Conservation (phyloP, 2,797 vertebrate species). For the Hippoglossus hippoglossus region DNA sequence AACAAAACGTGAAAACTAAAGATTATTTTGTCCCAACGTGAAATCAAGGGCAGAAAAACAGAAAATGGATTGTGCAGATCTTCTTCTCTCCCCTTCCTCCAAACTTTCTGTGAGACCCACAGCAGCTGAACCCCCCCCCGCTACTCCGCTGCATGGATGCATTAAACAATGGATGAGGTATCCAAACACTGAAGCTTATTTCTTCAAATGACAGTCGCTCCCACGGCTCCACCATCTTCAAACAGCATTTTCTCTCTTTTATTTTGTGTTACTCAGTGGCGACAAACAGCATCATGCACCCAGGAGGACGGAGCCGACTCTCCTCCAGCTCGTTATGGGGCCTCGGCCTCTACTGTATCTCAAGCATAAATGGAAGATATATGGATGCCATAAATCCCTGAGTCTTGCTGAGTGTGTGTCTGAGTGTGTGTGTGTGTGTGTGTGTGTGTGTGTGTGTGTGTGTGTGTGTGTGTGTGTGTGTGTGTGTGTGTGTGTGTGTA, state of each 20-base stretch:
- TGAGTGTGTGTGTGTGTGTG: constrained; percentile 17
- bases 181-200: constrained; percentile 30
- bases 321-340: constrained; percentile 37
- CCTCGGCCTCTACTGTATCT: constrained; percentile 58
- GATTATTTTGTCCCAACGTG: too few relatives aligned
- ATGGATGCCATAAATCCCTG: constrained; percentile 71
- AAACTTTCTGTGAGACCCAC: constrained; percentile 6
- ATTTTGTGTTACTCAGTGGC: constrained; percentile 17
- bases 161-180: constrained; percentile 31
- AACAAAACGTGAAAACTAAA: too few relatives aligned
- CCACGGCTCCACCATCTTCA: constrained; percentile 22
- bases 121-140: not conserved
- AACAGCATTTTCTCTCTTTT: constrained; percentile 1
- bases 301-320: constrained; percentile 31
- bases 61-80: not conserved
- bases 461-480: constrained; percentile 17
- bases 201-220: constrained; percentile 31
- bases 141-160: constrained; percentile 1
- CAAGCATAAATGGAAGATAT: constrained; percentile 69
- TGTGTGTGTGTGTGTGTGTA: constrained; percentile 31
- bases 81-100: not conserved
- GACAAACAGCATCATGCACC: constrained; percentile 30
- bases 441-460: constrained; percentile 26
- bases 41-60: too few relatives aligned
- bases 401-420: constrained; percentile 28